Percentiles rank a stretch among this genome's conserved stretches.
Conservation (phyloP, 2,797 vertebrate genomes). For the Jordanella pulchra region DNA sequence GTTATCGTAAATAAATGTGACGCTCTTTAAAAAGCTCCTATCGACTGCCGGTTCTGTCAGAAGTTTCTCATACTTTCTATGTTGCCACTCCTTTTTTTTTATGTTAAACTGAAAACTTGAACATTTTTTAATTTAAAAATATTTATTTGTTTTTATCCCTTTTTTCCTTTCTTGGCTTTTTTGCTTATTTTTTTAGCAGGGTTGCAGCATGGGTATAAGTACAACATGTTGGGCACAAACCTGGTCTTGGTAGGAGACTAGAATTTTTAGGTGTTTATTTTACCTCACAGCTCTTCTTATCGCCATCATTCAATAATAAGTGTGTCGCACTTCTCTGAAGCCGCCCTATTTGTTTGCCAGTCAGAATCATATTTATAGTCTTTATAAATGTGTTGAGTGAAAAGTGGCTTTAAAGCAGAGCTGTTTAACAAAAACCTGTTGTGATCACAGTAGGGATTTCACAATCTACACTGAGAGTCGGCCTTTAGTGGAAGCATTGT, state of each 20-base stretch:
- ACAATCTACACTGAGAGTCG: constrained; percentile 15
- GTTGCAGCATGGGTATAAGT: background rate
- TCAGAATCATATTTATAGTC: background rate
- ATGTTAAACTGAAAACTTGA: background rate
- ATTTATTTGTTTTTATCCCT: background rate
- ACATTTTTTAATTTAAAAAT: constrained; percentile 4
- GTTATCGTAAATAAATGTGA: constrained; percentile 54
- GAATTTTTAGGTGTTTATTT: background rate
- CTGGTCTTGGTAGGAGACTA: background rate
- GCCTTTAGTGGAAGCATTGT: constrained; percentile 9
- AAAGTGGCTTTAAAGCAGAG: constrained; percentile 45
- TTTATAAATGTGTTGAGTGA: constrained; percentile 26
- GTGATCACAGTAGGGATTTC: constrained; percentile 25
- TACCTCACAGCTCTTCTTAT: background rate
- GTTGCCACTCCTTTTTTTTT: constrained; percentile 6
- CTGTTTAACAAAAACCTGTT: constrained; percentile 15
- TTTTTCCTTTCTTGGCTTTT: background rate
- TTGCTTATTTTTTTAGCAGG: background rate
- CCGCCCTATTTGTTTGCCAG: constrained; percentile 28
- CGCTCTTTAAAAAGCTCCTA: constrained; percentile 32
- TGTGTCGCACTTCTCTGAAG: constrained; percentile 22
- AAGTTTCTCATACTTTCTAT: constrained; percentile 48
- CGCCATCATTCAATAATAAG: constrained; percentile 7
- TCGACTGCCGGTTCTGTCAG: constrained; percentile 55
- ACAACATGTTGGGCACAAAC: background rate